These are phyloP conservation scores for Marisa cornuarietis DNA, from an alignment of 1,140 invertebrate genomes.

Conservation along the genomic window DNA sequence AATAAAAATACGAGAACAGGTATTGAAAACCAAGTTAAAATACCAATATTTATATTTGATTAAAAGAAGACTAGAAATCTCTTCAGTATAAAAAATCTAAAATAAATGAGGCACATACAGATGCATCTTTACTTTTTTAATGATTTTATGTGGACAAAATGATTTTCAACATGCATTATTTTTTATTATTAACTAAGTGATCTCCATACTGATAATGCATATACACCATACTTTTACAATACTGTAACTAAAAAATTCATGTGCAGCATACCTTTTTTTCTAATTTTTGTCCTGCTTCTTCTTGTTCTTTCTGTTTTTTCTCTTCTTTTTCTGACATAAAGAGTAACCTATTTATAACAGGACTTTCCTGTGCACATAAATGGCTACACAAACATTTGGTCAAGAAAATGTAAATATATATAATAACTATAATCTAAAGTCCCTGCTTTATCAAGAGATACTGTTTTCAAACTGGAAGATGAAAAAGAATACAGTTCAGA, in stretches of 20 bases:
- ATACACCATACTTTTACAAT: too few species aligned
- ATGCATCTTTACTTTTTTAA: too few species aligned
- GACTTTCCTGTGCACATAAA: background rate
- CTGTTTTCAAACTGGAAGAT: too few species aligned
- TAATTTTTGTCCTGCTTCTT: constrained; percentile 66
- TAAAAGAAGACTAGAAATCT: background rate
- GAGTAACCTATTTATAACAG: background rate
- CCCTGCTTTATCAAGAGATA: too few species aligned
- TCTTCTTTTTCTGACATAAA: constrained; percentile 80
- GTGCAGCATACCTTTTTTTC: constrained; percentile 62
- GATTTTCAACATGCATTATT: too few species aligned
- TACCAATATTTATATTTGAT: background rate
- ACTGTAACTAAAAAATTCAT: background rate
- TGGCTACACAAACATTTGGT: background rate
- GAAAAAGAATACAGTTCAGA: too few species aligned
- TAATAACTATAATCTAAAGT: too few species aligned
- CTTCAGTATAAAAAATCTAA: too few species aligned
- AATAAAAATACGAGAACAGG: background rate
- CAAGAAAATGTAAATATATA: background rate
- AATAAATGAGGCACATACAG: too few species aligned
- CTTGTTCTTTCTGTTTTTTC: constrained; percentile 70
- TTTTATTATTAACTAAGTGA: too few species aligned
- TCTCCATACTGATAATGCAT: too few species aligned
- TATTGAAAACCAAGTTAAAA: background rate
- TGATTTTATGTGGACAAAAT: too few species aligned